Base-by-base conservation (phyloP, 2,113 vertebrate genomes). In the Colaptes auratus region DNA sequence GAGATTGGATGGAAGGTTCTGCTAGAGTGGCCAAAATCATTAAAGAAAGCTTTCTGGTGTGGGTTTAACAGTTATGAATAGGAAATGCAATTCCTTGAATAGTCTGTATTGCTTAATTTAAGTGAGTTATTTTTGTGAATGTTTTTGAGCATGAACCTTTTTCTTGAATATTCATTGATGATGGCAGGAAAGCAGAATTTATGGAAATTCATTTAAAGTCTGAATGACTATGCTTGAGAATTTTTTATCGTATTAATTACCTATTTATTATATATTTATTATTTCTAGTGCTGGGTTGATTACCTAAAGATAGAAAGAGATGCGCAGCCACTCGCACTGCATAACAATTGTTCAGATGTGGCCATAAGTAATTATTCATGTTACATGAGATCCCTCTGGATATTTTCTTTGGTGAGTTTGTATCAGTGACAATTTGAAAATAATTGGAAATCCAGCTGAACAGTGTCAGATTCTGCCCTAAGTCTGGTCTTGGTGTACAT, bases 151-250 rank as follows among this genome's bases (percentile, higher is more conserved):
- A 21, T 52, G 60, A 92, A 85, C 9, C 9, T 58, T 93, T 82
- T 90, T 25, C 72, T 71, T 92, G 85, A 95, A 91, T 94, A 95
- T 92, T 95, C 76, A 92, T 59, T 82, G 79, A 64, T 1, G 3
- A 77, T 33, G 18, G 30, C 24, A 88, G 39, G 60, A 81, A 74
- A 69, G 42, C 23, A 86, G 48, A 94, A 92, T 69, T 83, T 78
- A 77, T 75, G 39, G 53, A 84, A 95, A 91, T 46, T 67, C 1
- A 78, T 88, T 92, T 88, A 64, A 92, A 88, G 83, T 61, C 23
- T 71, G 65, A 89, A 67, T 71, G 10, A 72, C 36, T 74, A n/a
- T 74, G 63, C 63, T 59, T 92, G 31, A 85, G 60, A 88, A 20
- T 19, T 89, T 95, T 84, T 71, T 69, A 64, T 84, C 77, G 35